Base-by-base conservation (phyloP, 2,113 vertebrate species). In the Hippocampus comes region DNA sequence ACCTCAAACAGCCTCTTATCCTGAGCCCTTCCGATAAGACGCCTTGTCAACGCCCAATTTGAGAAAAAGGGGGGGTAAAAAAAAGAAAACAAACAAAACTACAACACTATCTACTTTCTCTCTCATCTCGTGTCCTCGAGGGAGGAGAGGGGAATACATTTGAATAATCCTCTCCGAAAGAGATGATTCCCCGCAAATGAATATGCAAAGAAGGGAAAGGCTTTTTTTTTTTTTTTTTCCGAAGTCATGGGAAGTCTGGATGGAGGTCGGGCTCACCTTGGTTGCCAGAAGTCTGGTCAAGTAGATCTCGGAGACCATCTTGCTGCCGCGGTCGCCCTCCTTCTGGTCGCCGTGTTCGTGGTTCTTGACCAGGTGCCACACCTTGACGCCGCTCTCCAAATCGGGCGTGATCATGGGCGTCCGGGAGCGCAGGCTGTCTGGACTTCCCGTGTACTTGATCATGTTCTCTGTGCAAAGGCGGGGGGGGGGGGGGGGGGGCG, bases 231-330 rank as follows among this genome's bases (percentile, higher is more conserved):
- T 38, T 6, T 2, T 38, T 38, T 38, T 6, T 2, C 78, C 56
- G 63, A 77, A 86, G 55, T 86, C 80, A 80, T 30, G 18, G 61
- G 41, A 75, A 71, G 30, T 23, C 12, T 10, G 12, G 56, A 51
- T 77, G 75, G 79, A 80, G 67, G 73, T 34, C 57, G 9, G 57
- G 27, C 25, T 41, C 91, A 99, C 97, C 95, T 99, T 99, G 18
- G 97, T 99, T 68, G 97, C 96, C 77, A 99, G 87, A 5, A 99
- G 90, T n/a, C 97, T 91, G 3, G 97, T 99, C 89, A 99, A 89
- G 80, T 98, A 99, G 91, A 99, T 99, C 85, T 99, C 97, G 0
- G 97, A 99, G 72, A 99, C 97, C 97, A 99, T 99, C 92, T 99
- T 99, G 94, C 96, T 98, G 43, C 97, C 97, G 2, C 97, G 92